Percentiles rank a stretch among this genome's conserved stretches.
These are phyloP conservation scores for Molossus molossus DNA, from an alignment of 2,797 vertebrate genomes.

Conservation along the genomic window DNA sequence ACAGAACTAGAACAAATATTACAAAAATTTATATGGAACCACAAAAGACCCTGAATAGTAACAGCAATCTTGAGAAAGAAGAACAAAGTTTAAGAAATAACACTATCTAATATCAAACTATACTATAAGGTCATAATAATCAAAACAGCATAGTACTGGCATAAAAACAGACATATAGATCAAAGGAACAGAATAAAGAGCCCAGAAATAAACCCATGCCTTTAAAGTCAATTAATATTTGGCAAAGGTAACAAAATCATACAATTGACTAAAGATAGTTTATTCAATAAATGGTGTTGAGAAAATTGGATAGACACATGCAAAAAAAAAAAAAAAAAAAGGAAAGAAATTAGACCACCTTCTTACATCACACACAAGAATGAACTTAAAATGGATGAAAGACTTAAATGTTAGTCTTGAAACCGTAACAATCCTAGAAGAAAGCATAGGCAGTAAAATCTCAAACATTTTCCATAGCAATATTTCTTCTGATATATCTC, in stretches of 20 bases:
- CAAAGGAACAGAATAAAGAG: background rate
- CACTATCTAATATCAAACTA: background rate
- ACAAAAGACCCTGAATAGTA: background rate
- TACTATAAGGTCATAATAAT: background rate
- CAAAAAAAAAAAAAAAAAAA: background rate
- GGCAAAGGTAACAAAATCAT: background rate
- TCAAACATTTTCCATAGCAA: background rate
- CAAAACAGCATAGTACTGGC: background rate
- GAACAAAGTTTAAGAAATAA: background rate
- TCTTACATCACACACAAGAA: background rate
- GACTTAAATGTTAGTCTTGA: background rate
- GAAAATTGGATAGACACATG: background rate
- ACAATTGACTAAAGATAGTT: background rate
- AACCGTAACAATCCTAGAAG: background rate
- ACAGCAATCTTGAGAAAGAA: background rate
- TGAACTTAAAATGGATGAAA: background rate
- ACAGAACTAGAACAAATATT: background rate
- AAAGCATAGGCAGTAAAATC: background rate
- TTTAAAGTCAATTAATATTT: background rate
- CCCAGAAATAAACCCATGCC: background rate
- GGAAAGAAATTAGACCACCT: background rate
- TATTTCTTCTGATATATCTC: background rate
- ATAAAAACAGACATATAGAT: background rate
- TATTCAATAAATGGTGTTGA: background rate
- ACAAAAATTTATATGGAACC: background rate